These are phyloP conservation scores for Druceiella hillmani DNA, from an alignment of 2,888 invertebrate species.

Conservation along the genomic window DNA sequence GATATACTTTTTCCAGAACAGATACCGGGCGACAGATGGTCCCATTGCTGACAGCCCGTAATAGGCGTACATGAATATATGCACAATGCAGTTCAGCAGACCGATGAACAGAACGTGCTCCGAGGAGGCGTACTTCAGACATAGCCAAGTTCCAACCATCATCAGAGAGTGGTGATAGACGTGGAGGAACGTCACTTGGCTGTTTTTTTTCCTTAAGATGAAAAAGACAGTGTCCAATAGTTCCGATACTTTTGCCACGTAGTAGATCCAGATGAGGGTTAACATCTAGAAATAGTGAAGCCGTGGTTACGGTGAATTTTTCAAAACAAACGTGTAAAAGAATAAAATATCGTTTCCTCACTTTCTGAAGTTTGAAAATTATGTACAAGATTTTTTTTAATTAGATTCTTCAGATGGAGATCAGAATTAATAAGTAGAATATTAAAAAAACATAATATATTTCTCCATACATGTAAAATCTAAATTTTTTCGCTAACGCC, in stretches of 20 bases:
- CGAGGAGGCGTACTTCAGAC: slow-evolving; percentile 67
- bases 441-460: too few relatives aligned
- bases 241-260: slow-evolving; percentile 70
- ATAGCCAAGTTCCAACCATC: slow-evolving; percentile 69
- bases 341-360: too few relatives aligned
- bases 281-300: slow-evolving; percentile 41
- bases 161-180: slow-evolving; percentile 80
- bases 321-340: slow-evolving; percentile 58
- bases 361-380: too few relatives aligned
- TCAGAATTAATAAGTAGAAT: too few relatives aligned
- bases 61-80: slow-evolving; percentile 78
- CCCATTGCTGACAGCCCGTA: slow-evolving; percentile 74
- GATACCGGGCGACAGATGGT: slow-evolving; percentile 64
- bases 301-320: slow-evolving; percentile 31
- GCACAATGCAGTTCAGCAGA: slow-evolving; percentile 69
- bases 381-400: too few relatives aligned
- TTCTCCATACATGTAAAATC: too few relatives aligned
- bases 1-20: slow-evolving; percentile 84
- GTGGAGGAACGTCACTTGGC: slow-evolving; percentile 83
- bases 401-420: too few relatives aligned
- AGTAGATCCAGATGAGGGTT: slow-evolving; percentile 58
- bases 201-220: slow-evolving; percentile 70
- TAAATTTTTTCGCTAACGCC: too few relatives aligned
- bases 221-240: slow-evolving; percentile 82
- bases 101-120: slow-evolving; percentile 68